Conservation (phyloP, 2,113 vertebrate genomes). For the Ophiodon elongatus region DNA sequence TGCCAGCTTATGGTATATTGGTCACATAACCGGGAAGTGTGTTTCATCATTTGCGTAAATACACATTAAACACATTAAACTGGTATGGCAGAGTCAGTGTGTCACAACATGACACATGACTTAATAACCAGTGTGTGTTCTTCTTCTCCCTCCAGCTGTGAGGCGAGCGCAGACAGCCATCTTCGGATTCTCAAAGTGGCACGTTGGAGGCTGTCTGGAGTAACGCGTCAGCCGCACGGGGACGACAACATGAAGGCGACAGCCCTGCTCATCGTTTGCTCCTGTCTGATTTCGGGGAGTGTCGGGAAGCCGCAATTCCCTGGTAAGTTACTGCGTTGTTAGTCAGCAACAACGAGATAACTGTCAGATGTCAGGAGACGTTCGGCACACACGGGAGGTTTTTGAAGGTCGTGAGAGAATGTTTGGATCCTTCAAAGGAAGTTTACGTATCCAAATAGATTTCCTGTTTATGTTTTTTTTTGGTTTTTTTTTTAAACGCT, state of each 20-base stretch:
- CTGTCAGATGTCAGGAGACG: not conserved
- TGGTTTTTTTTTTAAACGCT: not conserved
- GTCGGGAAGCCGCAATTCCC: constrained; percentile 75
- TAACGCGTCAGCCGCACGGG: constrained; percentile 18
- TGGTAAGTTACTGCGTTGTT: constrained; percentile 66
- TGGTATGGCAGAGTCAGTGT: constrained; percentile 11
- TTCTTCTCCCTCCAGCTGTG: constrained; percentile 41
- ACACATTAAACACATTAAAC: constrained; percentile 34
- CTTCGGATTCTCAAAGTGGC: constrained; percentile 41
- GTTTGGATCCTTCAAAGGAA: not conserved
- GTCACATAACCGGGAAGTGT: not conserved
- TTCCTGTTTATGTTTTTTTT: constrained; percentile 18
- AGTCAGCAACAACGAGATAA: not conserved
- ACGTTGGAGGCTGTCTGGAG: constrained; percentile 41
- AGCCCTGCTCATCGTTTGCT: constrained; percentile 66
- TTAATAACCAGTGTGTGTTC: constrained; percentile 33
- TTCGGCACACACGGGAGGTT: not conserved
- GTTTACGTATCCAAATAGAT: not conserved
- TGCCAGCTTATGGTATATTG: not conserved
- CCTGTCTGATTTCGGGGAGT: constrained; percentile 51
- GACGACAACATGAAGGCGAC: constrained; percentile 73
- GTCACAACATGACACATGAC: constrained; percentile 26
- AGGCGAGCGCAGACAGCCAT: constrained; percentile 21
- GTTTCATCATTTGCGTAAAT: constrained; percentile 35
- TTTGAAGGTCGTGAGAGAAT: not conserved